phyloP scores from a whole-genome alignment of 2,888 invertebrate species.

The Drosophila acutilabella region DNA sequence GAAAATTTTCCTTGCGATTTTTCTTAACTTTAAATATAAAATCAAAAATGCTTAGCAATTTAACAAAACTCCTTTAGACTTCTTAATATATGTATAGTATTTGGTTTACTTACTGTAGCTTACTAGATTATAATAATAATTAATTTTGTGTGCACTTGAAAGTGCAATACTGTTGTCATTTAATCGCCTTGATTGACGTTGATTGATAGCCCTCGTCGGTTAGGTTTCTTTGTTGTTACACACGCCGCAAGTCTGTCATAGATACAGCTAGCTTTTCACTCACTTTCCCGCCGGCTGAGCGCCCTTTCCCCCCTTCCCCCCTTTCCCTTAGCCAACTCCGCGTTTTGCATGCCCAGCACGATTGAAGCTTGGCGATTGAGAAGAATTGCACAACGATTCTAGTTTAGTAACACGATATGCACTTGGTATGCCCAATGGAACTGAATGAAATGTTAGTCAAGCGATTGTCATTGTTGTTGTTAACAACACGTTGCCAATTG shows the following conservation, averaged over 20 bases:
- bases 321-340: neutral
- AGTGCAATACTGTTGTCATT: slow-evolving; percentile 5
- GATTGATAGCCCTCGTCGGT: slow-evolving; percentile 34
- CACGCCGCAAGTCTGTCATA: slow-evolving; percentile 5
- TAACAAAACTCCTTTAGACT: no score
- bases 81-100: no score
- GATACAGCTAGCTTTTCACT: neutral
- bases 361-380: slow-evolving; percentile 17
- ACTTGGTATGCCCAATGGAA: slow-evolving; percentile 31
- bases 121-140: neutral
- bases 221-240: neutral
- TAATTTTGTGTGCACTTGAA: slow-evolving; percentile 2
- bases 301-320: neutral
- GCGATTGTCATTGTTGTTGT: slow-evolving; percentile 12
- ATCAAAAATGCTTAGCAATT: no score
- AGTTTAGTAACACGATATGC: slow-evolving; percentile 22
- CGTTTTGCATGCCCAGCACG: slow-evolving; percentile 37
- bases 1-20: no score
- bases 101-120: neutral
- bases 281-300: slow-evolving; percentile 11
- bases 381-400: slow-evolving; percentile 10
- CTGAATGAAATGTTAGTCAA: slow-evolving; percentile 52
- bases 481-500: slow-evolving; percentile 42
- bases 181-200: slow-evolving; percentile 43
- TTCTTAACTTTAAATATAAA: no score